phyloP scores from a whole-genome alignment of 2,113 vertebrate genomes.

The Anguilla rostrata region DNA sequence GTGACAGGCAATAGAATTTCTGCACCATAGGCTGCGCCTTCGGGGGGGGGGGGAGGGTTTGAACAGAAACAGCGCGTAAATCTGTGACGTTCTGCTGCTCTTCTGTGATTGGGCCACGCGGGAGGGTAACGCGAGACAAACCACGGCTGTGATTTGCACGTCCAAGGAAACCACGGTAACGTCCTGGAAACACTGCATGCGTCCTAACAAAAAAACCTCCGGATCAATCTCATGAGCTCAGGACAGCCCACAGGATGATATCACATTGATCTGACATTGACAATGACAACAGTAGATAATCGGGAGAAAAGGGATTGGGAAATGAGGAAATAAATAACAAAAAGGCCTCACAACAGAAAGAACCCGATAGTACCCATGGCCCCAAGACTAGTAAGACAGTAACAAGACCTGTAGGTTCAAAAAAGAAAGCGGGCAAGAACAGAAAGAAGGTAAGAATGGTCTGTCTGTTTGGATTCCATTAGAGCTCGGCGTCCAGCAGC shows the following conservation, averaged over 20 bases:
- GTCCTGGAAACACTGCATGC: not conserved
- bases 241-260: not conserved
- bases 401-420: not conserved
- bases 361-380: not conserved
- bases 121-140: not conserved
- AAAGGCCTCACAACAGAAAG: not conserved
- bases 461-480: not conserved
- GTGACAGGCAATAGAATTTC: not conserved
- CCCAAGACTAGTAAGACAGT: not conserved
- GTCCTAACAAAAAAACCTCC: not conserved
- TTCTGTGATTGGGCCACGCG: constrained; percentile 32
- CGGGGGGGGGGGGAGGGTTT: not conserved
- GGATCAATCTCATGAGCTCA: not conserved
- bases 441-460: not conserved
- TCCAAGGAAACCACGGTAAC: not conserved
- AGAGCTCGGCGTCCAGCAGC: not conserved
- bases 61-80: constrained; percentile 36
- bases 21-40: not conserved
- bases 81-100: constrained; percentile 50
- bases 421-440: not conserved
- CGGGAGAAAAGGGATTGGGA: not conserved
- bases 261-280: not conserved
- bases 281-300: not conserved
- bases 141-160: not conserved
- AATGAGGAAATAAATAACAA: not conserved